These are phyloP conservation scores for Leucoraja erinaceus DNA, from an alignment of 2,113 vertebrate species.

Conservation along the genomic window DNA sequence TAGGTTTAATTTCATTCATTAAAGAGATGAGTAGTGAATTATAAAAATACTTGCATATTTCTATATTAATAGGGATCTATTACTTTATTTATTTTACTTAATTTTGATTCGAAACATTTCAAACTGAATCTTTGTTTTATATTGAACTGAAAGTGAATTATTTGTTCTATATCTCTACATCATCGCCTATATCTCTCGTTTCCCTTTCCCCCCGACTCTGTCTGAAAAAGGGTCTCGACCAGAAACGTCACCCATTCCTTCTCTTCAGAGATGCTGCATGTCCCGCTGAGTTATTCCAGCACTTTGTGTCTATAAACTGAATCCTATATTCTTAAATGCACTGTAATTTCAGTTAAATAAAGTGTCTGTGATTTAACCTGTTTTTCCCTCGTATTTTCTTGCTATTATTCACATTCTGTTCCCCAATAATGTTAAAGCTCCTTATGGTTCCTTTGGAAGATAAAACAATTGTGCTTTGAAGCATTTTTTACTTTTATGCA, in stretches of 20 bases:
- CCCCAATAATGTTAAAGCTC: neutral
- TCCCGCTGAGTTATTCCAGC: too few relatives aligned
- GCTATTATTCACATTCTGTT: neutral
- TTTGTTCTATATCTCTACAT: too few relatives aligned
- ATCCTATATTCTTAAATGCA: too few relatives aligned
- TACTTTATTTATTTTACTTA: neutral
- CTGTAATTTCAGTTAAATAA: neutral
- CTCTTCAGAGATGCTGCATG: too few relatives aligned
- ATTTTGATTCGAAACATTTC: neutral
- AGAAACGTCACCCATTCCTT: too few relatives aligned
- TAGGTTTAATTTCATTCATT: slow-evolving; percentile 56
- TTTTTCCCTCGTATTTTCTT: neutral
- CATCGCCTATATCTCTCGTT: too few relatives aligned
- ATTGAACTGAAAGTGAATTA: too few relatives aligned
- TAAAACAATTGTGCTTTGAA: too few relatives aligned
- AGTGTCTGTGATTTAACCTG: neutral
- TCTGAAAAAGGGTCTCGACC: too few relatives aligned
- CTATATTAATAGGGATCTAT: neutral
- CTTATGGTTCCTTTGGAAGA: neutral
- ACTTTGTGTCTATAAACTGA: too few relatives aligned
- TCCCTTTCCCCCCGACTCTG: too few relatives aligned
- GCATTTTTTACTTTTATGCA: too few relatives aligned
- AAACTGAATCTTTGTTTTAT: neutral
- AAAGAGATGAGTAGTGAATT: neutral
- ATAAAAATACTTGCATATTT: neutral